Evolutionary conservation across 2,113 vertebrate genomes (phyloP).

Genomic region (Etheostoma spectabile): DNA sequence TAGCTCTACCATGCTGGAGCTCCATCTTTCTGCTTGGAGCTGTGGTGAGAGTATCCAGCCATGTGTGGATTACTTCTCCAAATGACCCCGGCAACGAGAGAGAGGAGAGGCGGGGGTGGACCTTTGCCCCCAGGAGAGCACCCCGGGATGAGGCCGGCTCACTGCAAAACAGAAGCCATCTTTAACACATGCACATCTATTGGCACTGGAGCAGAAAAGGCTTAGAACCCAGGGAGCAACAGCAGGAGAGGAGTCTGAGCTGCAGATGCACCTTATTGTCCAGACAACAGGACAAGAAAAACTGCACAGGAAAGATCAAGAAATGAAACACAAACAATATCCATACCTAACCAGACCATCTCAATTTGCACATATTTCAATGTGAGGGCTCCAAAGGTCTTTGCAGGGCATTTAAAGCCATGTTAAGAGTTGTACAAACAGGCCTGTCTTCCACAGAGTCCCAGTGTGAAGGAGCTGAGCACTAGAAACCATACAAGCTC

Average conservation of each 20-base stretch:
- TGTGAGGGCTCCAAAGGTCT: background rate
- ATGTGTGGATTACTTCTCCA: slow-evolving; percentile 78
- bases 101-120: slow-evolving; percentile 47
- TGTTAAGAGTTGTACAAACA: slow-evolving; percentile 23
- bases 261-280: slow-evolving; percentile 28
- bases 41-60: slow-evolving; percentile 66
- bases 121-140: slow-evolving; percentile 75
- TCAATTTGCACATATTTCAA: background rate
- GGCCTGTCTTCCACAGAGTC: background rate
- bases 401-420: slow-evolving; percentile 15
- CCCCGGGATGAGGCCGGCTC: slow-evolving; percentile 65
- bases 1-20: slow-evolving; percentile 39
- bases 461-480: background rate
- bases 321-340: slow-evolving; percentile 28
- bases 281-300: slow-evolving; percentile 19
- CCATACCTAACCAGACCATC: background rate
- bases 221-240: slow-evolving; percentile 66
- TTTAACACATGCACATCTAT: slow-evolving; percentile 85
- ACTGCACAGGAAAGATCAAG: slow-evolving; percentile 3
- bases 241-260: slow-evolving; percentile 46
- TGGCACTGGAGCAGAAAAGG: slow-evolving; percentile 82
- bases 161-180: slow-evolving; percentile 50
- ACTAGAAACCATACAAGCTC: background rate
- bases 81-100: slow-evolving; percentile 69
- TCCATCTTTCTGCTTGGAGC: slow-evolving; percentile 39